Evolutionary conservation across 2,113 vertebrate genomes (phyloP), one percentile per base, ranked within the genome.

Genomic region (Tiliqua scincoides): DNA sequence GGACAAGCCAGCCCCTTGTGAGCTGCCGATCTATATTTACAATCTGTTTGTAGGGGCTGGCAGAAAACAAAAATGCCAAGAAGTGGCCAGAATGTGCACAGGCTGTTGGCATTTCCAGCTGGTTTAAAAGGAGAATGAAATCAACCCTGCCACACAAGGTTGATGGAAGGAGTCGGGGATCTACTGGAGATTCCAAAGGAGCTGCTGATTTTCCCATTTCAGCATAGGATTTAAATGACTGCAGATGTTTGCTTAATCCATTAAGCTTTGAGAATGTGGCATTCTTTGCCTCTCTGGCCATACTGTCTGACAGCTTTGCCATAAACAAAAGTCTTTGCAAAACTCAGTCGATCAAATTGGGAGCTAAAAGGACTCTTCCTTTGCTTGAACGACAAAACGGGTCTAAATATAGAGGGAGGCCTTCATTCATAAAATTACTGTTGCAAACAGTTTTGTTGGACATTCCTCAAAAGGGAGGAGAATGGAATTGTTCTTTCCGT

Each of bases 161-260:
- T 70, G 73, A 0, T 72, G 40, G 54, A 10, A 25, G 73, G 59
- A 75, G 67, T 80, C 48, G 76, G 76, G 83, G 62, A 87, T 63
- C 78, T 0, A 0, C n/a, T 83, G 0, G 3, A 68, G 75, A 17
- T 67, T 80, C 32, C 52, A 65, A 74, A 84, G 30, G 68, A 88
- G 4, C 82, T 4, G 2, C 87, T 0, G 0, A 74, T 89, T 91
- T 89, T 84, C 74, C 61, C 37, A 35, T 73, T 84, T 84, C 73
- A 88, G 74, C 90, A 76, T 87, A 86, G 87, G 92, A 87, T 83
- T 92, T 92, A 88, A 91, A 88, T 95, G 90, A 88, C 85, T 81
- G 92, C 0, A 2, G 86, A 78, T 32, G 48, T 92, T 94, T 91
- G 89, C 87, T 90, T 85, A 86, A 92, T 86, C 85, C 90, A 83